Percentiles rank a stretch among this genome's conserved stretches.
phyloP scores from a whole-genome alignment of 1,140 invertebrate genomes.

The Zaprionus gabonicus region DNA sequence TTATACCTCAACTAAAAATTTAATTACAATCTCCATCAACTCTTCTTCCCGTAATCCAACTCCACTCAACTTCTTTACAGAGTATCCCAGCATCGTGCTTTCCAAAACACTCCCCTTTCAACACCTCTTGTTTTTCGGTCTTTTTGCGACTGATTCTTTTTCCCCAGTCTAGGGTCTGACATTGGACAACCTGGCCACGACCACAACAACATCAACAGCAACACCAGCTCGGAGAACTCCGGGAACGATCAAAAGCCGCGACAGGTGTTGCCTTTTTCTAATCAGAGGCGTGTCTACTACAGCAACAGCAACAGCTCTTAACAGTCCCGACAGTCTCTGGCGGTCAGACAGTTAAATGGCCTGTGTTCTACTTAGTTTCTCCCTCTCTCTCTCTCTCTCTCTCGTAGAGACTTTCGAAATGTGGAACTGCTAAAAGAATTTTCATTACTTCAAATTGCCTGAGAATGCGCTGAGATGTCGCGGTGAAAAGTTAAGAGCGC shows the following conservation, averaged over 20 bases:
- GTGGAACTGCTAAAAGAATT: conserved; percentile 42
- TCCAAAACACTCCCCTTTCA: background rate
- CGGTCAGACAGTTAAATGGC: conserved; percentile 71
- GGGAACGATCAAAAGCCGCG: conserved; percentile 62
- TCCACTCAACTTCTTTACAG: background rate
- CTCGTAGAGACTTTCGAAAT: conserved; percentile 46
- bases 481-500: conserved; percentile 4
- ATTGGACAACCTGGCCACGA: conserved; percentile 39
- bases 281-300: conserved; percentile 70
- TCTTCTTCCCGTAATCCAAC: background rate
- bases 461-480: conserved; percentile 10
- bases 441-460: conserved; percentile 41
- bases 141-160: conserved; percentile 18
- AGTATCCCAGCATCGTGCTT: background rate
- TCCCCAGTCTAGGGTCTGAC: conserved; percentile 30
- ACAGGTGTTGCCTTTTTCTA: conserved; percentile 77
- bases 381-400: conserved; percentile 10
- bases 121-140: conserved; percentile 10
- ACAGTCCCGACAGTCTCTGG: conserved; percentile 35
- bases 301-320: conserved; percentile 23
- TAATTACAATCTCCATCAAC: background rate
- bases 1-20: background rate
- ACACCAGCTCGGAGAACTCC: background rate
- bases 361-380: conserved; percentile 72
- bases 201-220: conserved; percentile 14